Base-by-base conservation (phyloP, 1,140 invertebrate genomes). In the Xylocopa sonorina region DNA sequence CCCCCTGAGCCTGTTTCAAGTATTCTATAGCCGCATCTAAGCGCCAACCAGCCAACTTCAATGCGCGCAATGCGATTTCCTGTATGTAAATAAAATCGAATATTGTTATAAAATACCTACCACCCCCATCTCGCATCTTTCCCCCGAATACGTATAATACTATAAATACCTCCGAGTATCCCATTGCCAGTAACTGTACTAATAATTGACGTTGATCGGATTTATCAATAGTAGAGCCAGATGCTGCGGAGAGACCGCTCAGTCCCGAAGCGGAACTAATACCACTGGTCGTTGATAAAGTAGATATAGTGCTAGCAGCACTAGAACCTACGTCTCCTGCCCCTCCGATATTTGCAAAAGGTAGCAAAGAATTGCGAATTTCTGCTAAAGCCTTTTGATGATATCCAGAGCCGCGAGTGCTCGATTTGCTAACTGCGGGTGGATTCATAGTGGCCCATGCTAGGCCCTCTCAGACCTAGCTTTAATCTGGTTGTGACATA, bases 351-450 rank as follows among this genome's bases (percentile, higher is more conserved):
- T 96, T 97, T 64, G 96, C 96, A 91, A 97, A 98, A 57, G 97
- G 97, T 86, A 96, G 94, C 81, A 98, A 92, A 60, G 96, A 97
- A 89, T 97, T 97, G 71, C 97, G 94, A 88, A 98, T 98, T 92
- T 97, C 96, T 91, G 96, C 96, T 92, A 98, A 94, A 87, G 97
- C 97, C 93, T 97, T 97, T 90, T 97, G 96, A 92, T 96, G 96
- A 92, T 97, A 98, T 93, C 96, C 96, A 93, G 96, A 95, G 91
- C 95, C 95, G 91, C 96, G 95, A 94, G 95, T 95, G 91, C 94
- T 94, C 91, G 95, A 94, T 93, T 95, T 95, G 91, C 92, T 93
- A 89, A 94, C 92, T 85, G 92, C 92, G 90, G 92, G 93, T 89
- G 90, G 94, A 95, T 96, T 96, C 95, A 96, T 96, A 94, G 94